Percentiles rank a stretch among this genome's conserved stretches.
These are phyloP conservation scores for Cosmia trapezina DNA, from an alignment of 2,888 invertebrate species.

Conservation along the genomic window DNA sequence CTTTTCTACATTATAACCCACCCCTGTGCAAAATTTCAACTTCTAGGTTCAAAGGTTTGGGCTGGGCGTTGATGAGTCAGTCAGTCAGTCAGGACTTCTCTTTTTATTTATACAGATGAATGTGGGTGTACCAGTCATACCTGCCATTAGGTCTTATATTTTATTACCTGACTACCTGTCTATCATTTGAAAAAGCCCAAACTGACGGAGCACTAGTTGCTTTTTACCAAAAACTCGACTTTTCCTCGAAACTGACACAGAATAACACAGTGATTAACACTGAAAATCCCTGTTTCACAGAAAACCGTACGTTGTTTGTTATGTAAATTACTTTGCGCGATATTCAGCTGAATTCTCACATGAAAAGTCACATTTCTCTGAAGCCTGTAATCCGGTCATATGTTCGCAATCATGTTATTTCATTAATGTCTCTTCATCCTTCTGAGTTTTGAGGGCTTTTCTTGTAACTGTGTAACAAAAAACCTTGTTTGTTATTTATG, in stretches of 20 bases:
- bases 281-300: neutral
- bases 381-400: slow-evolving; percentile 31
- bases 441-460: slow-evolving; percentile 20
- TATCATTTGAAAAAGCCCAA: neutral
- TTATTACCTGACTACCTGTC: neutral
- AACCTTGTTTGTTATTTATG: neutral
- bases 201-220: neutral
- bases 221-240: no score
- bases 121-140: no score
- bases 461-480: slow-evolving; percentile 20
- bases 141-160: no score
- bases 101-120: no score
- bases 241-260: neutral
- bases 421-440: slow-evolving; percentile 28
- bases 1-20: no score
- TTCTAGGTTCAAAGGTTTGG: no score
- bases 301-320: neutral
- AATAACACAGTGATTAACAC: slow-evolving; percentile 5
- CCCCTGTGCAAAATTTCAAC: no score
- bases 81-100: no score
- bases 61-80: no score
- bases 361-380: slow-evolving; percentile 37
- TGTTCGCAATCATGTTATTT: slow-evolving; percentile 39
- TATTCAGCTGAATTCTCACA: slow-evolving; percentile 32
- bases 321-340: slow-evolving; percentile 16